These are phyloP conservation scores for Sprattus sprattus DNA, from an alignment of 2,113 vertebrate genomes.

Conservation along the genomic window DNA sequence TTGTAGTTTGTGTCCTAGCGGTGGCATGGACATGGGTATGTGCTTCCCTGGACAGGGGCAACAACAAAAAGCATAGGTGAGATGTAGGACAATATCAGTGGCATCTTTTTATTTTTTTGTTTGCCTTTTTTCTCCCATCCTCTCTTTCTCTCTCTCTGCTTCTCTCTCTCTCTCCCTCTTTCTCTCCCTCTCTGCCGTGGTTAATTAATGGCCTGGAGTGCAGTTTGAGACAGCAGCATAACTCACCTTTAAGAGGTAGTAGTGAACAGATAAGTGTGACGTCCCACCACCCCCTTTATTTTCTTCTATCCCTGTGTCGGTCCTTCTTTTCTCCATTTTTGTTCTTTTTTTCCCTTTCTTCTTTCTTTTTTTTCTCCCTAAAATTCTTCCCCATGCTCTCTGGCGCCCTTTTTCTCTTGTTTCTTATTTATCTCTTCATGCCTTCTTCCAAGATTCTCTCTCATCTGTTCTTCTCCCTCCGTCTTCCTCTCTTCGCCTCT, in stretches of 20 bases:
- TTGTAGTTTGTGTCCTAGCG: neutral
- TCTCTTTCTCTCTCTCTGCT: neutral
- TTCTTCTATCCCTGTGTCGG: neutral
- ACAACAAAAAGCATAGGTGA: neutral
- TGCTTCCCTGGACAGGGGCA: neutral
- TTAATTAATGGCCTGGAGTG: constrained; percentile 69
- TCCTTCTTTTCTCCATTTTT: neutral
- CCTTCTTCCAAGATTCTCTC: neutral
- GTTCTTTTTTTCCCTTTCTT: constrained; percentile 23
- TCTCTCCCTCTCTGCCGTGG: constrained; percentile 37
- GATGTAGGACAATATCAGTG: too few relatives aligned
- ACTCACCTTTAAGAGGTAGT: constrained; percentile 55
- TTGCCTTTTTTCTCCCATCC: neutral
- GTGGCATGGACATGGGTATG: neutral
- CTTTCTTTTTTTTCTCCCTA: constrained; percentile 43
- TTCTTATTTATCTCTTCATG: neutral
- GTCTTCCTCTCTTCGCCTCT: neutral
- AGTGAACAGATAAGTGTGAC: constrained; percentile 17
- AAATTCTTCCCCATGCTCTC: neutral
- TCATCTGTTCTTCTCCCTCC: neutral
- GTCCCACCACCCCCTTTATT: neutral
- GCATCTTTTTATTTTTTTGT: neutral
- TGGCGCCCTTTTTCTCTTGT: neutral
- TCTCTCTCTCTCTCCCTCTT: constrained; percentile 16
- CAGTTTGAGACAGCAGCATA: constrained; percentile 62